Evolutionary conservation across 2,888 invertebrate genomes (phyloP), one percentile per base, ranked within the genome.

Genomic region (Lissocephala sabroskyi): DNA sequence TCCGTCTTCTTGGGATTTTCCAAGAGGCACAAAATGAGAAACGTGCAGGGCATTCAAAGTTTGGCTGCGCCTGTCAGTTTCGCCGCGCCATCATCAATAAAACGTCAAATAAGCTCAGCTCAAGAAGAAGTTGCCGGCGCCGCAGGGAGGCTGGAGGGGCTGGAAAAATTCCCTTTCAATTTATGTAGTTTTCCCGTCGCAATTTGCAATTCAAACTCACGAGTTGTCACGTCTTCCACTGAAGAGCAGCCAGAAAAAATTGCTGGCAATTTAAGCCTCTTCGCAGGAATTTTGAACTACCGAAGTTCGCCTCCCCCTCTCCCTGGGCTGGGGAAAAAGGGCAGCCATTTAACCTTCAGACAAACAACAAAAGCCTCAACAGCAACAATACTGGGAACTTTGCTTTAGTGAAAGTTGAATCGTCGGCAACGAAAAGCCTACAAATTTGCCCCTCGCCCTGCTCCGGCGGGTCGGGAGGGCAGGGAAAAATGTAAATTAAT

Each of bases 1-100:
- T n/a, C n/a, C n/a, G n/a, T n/a, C n/a, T n/a, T n/a, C n/a, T n/a
- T n/a, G n/a, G n/a, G n/a, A n/a, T n/a, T n/a, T n/a, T n/a, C n/a
- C n/a, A n/a, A n/a, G n/a, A n/a, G n/a, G 50, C 60, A 49, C 65
- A 53, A 70, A 70, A 76, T 70, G 77, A 70, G 65, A 76, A 65
- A 70, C 68, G 68, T 70, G 68, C 68, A 45, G 43, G 50, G 68
- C 68, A 76, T 76, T 43, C 28, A 39, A 44, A 17, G 4, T 37
- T 37, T 36, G 18, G 19, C 10, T n/a, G 10, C 35, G 4, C 19
- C 30, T 37, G 37, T 19, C 18, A 18, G 10, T 14, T 14, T 16
- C 16, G 35, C 18, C n/a, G 19, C 9, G 10, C 47, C 51, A 56
- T 66, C 76, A 70, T 70, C 77, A 70, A 70, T 70, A 76, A 67